phyloP scores from a whole-genome alignment of 2,888 invertebrate genomes.

The Druceiella hillmani region DNA sequence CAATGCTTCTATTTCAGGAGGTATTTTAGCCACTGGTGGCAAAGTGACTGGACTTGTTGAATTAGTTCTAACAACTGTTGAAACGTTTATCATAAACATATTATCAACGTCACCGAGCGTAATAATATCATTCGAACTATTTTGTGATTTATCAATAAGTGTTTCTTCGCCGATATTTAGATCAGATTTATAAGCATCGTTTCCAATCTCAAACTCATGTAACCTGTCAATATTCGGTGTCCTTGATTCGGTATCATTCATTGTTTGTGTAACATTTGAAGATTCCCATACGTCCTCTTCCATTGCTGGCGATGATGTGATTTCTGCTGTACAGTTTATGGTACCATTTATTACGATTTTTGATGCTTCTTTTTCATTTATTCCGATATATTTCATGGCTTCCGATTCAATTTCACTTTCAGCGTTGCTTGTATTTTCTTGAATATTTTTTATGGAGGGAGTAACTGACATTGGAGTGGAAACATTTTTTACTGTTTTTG shows the following conservation, averaged over 20 bases:
- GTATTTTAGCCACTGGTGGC: slow-evolving; percentile 32
- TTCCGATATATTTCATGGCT: no score
- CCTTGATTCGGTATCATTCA: slow-evolving; percentile 32
- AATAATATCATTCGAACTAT: slow-evolving; percentile 40
- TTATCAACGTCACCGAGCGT: slow-evolving; percentile 42
- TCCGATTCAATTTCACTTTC: no score
- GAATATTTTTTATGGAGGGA: no score
- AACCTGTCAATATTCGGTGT: slow-evolving; percentile 32
- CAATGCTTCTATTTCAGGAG: slow-evolving; percentile 40
- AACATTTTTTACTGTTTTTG: no score
- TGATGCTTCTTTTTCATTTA: no score
- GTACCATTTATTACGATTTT: slow-evolving; percentile 43
- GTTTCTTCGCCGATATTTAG: no score
- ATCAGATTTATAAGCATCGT: no score
- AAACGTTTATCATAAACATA: slow-evolving; percentile 52
- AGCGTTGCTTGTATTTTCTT: no score
- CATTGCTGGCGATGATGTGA: slow-evolving; percentile 31
- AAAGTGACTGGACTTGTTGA: slow-evolving; percentile 37
- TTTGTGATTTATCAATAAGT: no score
- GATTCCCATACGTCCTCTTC: not conserved
- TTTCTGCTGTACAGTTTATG: slow-evolving; percentile 43
- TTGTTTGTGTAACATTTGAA: slow-evolving; percentile 31
- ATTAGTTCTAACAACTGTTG: slow-evolving; percentile 47
- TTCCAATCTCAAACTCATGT: slow-evolving; percentile 32
- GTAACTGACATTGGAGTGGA: no score